Evolutionary conservation across 1,140 invertebrate genomes (phyloP).

Genomic region (Drosophila bifasciata): DNA sequence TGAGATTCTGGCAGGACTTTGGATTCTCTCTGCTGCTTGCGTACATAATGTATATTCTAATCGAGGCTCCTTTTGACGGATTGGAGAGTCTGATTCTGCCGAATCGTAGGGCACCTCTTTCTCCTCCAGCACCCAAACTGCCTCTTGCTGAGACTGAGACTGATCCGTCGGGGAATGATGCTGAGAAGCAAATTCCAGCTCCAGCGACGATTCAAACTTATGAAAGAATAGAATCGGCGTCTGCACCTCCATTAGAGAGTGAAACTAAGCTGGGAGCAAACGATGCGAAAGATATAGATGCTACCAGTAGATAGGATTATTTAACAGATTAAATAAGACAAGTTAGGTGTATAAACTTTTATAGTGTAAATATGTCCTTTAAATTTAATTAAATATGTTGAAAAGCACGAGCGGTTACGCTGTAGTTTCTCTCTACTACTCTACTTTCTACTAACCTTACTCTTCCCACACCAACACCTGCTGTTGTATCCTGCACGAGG

Average conservation of each 20-base stretch:
- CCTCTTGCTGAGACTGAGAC: background rate
- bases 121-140: slow-evolving; percentile 20
- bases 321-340: too few species aligned
- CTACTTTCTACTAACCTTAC: too few species aligned
- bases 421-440: too few species aligned
- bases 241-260: slow-evolving; percentile 29
- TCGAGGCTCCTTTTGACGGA: slow-evolving; percentile 51
- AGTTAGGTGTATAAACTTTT: too few species aligned
- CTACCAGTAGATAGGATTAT: background rate
- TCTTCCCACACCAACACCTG: too few species aligned
- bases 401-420: too few species aligned
- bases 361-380: too few species aligned
- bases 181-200: slow-evolving; percentile 18
- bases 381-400: too few species aligned
- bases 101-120: slow-evolving; percentile 30
- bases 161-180: background rate
- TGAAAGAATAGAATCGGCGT: background rate
- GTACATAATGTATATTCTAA: slow-evolving; percentile 43
- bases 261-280: slow-evolving; percentile 1
- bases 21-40: slow-evolving; percentile 50
- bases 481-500: too few species aligned
- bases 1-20: slow-evolving; percentile 61
- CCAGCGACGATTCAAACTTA: background rate
- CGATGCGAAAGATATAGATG: background rate
- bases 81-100: slow-evolving; percentile 43